These are phyloP conservation scores for Galagoides demidoff DNA, from an alignment of 2,797 vertebrate species.

Conservation along the genomic window DNA sequence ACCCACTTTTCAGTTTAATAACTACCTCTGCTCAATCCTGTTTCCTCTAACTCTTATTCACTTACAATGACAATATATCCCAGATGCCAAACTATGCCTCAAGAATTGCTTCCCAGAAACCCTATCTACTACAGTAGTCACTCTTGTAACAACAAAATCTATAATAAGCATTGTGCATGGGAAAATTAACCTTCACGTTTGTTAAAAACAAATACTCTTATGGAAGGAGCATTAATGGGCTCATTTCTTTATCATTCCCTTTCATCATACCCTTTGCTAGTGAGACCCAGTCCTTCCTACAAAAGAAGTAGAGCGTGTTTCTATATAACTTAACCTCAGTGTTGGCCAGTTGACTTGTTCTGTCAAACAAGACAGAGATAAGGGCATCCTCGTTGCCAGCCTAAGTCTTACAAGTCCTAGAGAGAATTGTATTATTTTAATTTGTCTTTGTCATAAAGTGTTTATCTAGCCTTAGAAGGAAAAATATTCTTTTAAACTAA, in stretches of 20 bases:
- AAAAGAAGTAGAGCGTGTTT: not conserved
- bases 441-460: not conserved
- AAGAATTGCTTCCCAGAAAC: not conserved
- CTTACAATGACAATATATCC: not conserved
- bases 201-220: not conserved
- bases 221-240: not conserved
- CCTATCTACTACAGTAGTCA: not conserved
- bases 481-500: not conserved
- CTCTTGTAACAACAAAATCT: not conserved
- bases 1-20: not conserved
- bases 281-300: not conserved
- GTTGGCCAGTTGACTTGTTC: not conserved
- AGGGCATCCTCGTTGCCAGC: not conserved
- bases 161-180: not conserved
- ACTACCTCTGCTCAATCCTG: not conserved
- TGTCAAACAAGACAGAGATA: not conserved
- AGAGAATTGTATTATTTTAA: not conserved
- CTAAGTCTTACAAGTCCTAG: not conserved
- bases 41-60: not conserved
- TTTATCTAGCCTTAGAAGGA: not conserved
- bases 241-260: not conserved
- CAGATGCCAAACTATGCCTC: not conserved
- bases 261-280: not conserved
- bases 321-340: not conserved
- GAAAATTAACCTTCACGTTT: not conserved